Conservation (phyloP, 2,113 vertebrate genomes). For the Halichoeres trimaculatus region DNA sequence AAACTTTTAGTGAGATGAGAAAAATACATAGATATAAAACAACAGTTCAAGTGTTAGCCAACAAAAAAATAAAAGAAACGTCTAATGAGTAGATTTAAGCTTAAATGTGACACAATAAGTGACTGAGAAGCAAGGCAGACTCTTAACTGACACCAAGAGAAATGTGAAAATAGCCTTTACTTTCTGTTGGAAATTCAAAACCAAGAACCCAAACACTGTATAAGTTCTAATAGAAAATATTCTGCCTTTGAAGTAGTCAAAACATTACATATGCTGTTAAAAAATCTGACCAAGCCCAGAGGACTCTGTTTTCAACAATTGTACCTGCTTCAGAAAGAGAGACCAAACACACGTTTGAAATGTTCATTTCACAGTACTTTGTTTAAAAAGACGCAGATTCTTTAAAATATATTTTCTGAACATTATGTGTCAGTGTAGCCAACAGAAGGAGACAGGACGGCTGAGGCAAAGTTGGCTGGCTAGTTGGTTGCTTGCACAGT, state of each 20-base stretch:
- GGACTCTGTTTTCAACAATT: slow-evolving; percentile 42
- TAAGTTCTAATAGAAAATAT: slow-evolving; percentile 63
- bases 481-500: slow-evolving; percentile 43
- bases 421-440: slow-evolving; percentile 14
- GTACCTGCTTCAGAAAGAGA: slow-evolving; percentile 48
- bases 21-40: slow-evolving; percentile 24
- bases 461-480: slow-evolving; percentile 56
- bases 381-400: slow-evolving; percentile 43
- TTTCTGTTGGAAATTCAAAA: slow-evolving; percentile 32
- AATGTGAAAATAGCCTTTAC: slow-evolving; percentile 69
- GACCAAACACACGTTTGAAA: slow-evolving; percentile 24
- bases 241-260: slow-evolving; percentile 51
- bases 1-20: slow-evolving; percentile 16
- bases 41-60: slow-evolving; percentile 32
- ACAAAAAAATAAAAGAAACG: slow-evolving; percentile 29
- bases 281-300: slow-evolving; percentile 41
- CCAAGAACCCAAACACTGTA: slow-evolving; percentile 16
- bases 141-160: slow-evolving; percentile 43
- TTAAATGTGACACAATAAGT: slow-evolving; percentile 34
- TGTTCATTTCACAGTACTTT: slow-evolving; percentile 48
- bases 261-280: slow-evolving; percentile 56
- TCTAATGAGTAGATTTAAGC: slow-evolving; percentile 15
- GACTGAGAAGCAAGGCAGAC: slow-evolving; percentile 42
- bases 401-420: slow-evolving; percentile 54
- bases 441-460: slow-evolving; percentile 31